Conservation (phyloP, 1,140 invertebrate species). For the Uloborus diversus region DNA sequence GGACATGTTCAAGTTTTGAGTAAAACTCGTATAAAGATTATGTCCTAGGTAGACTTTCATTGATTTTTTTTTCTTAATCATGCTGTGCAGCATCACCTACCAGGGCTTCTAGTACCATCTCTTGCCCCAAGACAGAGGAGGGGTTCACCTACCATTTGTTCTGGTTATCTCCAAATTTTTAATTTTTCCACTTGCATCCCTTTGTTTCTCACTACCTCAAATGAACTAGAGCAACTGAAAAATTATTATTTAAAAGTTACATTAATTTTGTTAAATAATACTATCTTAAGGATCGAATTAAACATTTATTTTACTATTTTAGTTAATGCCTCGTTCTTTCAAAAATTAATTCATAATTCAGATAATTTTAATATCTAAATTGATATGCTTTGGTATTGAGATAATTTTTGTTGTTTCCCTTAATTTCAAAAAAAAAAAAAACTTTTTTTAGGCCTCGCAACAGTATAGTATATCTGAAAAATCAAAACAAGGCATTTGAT, state of each 20-base stretch:
- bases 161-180: too few relatives aligned
- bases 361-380: background rate
- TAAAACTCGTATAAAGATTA: too few relatives aligned
- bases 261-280: background rate
- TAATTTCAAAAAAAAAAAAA: background rate
- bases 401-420: background rate
- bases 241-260: background rate
- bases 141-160: too few relatives aligned
- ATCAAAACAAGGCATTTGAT: background rate
- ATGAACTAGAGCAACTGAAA: too few relatives aligned
- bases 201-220: too few relatives aligned
- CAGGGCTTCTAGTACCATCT: too few relatives aligned
- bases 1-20: too few relatives aligned
- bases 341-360: background rate
- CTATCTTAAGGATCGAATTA: background rate
- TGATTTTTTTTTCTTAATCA: too few relatives aligned
- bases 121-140: too few relatives aligned
- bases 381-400: background rate
- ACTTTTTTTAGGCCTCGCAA: conserved; percentile 17
- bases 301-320: background rate
- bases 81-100: too few relatives aligned
- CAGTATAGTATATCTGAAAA: conserved; percentile 27
- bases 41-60: too few relatives aligned
- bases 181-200: too few relatives aligned
- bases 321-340: background rate